A percentile compares a stretch with the other conserved stretches of the same genome.
Evolutionary conservation across 2,797 vertebrate genomes (phyloP).

Genomic region (Acipenser oxyrinchus): DNA sequence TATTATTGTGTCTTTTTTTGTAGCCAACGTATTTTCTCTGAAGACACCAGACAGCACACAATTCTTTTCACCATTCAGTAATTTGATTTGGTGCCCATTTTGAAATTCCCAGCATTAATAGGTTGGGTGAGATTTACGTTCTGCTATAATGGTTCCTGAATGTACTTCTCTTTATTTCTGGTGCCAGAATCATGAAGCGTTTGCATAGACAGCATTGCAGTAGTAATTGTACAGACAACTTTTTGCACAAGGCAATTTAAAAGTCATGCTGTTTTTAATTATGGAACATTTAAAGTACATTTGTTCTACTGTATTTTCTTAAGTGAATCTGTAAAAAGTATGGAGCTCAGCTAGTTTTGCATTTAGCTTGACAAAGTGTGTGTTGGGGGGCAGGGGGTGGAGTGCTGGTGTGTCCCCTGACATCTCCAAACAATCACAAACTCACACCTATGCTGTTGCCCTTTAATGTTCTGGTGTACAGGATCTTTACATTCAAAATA

Average conservation of each 20-base stretch:
- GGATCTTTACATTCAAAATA: too few species aligned
- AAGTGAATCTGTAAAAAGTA: too few species aligned
- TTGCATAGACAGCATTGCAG: not conserved
- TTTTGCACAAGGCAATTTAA: not conserved
- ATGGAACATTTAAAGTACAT: not conserved
- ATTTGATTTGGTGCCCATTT: constrained; percentile 1
- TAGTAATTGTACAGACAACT: not conserved
- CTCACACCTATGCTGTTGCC: too few species aligned
- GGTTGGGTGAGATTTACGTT: not conserved
- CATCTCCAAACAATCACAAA: too few species aligned
- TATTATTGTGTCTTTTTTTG: too few species aligned
- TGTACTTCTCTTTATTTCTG: not conserved
- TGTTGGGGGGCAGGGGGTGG: too few species aligned
- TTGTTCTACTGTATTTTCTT: too few species aligned
- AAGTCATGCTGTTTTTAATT: not conserved
- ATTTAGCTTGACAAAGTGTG: too few species aligned
- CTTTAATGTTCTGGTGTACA: too few species aligned
- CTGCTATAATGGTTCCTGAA: not conserved
- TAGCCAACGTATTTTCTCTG: too few species aligned
- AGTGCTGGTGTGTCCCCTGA: too few species aligned
- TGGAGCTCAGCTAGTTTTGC: too few species aligned
- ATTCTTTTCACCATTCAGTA: not conserved
- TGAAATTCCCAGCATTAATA: not conserved
- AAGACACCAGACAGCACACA: not conserved
- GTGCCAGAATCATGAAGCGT: not conserved